A percentile compares a stretch with the other conserved stretches of the same genome.
phyloP scores from a whole-genome alignment of 2,797 vertebrate species.

The Sebastes oblongus region DNA sequence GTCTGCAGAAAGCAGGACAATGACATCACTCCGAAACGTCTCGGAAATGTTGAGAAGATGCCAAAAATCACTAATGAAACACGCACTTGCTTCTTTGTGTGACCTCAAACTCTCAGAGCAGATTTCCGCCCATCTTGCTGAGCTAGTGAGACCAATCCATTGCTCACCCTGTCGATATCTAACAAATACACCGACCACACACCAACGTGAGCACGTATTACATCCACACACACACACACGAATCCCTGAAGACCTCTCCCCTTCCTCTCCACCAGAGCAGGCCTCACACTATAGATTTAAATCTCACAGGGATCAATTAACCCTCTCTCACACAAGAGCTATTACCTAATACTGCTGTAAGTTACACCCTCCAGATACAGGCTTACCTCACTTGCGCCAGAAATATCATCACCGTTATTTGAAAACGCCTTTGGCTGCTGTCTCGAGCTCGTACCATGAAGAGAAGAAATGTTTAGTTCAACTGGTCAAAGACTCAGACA shows the following conservation, averaged over 20 bases:
- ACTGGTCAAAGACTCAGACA: background rate
- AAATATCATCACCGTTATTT: slow-evolving; percentile 2
- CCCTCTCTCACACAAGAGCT: slow-evolving; percentile 24
- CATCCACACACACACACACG: slow-evolving; percentile 3
- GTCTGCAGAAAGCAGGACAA: background rate
- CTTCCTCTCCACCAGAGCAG: slow-evolving; percentile 1
- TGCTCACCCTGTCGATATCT: slow-evolving; percentile 22
- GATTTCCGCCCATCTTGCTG: background rate
- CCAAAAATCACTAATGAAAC: background rate
- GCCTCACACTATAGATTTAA: slow-evolving; percentile 26
- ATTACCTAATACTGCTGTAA: slow-evolving; percentile 46
- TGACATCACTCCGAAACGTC: slow-evolving; percentile 5
- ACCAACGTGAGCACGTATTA: background rate
- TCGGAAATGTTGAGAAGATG: slow-evolving; percentile 11
- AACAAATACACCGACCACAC: slow-evolving; percentile 1
- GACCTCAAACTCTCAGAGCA: background rate
- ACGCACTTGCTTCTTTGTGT: background rate
- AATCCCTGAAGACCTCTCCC: slow-evolving; percentile 19
- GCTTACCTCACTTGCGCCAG: slow-evolving; percentile 36
- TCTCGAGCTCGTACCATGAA: background rate
- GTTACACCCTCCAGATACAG: slow-evolving; percentile 32
- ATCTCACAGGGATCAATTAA: slow-evolving; percentile 69
- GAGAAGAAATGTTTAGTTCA: background rate
- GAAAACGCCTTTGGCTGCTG: slow-evolving; percentile 5
- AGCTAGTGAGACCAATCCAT: slow-evolving; percentile 17